Base-by-base conservation (phyloP, 2,888 invertebrate genomes). In the Stenchaetothrips biformis region DNA sequence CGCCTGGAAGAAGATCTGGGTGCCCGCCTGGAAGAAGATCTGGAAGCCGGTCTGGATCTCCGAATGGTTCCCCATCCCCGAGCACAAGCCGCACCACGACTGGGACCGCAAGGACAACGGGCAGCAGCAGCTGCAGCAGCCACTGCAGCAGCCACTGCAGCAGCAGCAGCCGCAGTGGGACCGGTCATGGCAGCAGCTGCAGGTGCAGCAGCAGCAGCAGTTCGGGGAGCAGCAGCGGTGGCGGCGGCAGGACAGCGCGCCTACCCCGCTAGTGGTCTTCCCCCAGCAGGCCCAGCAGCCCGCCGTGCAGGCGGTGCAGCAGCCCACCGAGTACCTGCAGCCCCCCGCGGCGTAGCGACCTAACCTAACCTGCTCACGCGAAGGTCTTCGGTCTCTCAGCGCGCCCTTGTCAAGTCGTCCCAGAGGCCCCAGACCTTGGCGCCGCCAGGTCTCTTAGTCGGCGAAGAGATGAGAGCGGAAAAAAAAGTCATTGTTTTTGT, bases 11-110 rank as follows among this genome's bases (percentile, higher is more conserved):
- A 87, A 88, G 81, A 88, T 88, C 81, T 88, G 88, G 88, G 87
- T 88, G 0, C 88, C 88, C 0, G 88, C 85, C 0, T 88, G 90
- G 90, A 90, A 91, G 84, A 88, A 90, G 85, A 94, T 95, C 82
- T 94, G 92, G 92, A 93, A 92, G 85, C 95, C 95, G 0, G 94
- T 95, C 0, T 92, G 94, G 89, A 92, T 94, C 83, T 93, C 93
- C 79, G 94, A 94, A 84, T 95, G 95, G 95, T 94, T 94, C 88
- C 93, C 84, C 59, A 83, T 85, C 82, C 90, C 91, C 81, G 89
- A 89, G 82, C 88, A 88, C 80, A 85, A 85, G 79, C 85, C 84
- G 78, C 85, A 85, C 80, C 86, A 86, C 80, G 87, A 87, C 3
- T 92, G 92, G 92, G 88, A 92, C 84, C 88, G 92, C 80, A 91